Evolutionary conservation across 2,888 invertebrate genomes (phyloP), one percentile per base, ranked within the genome.

Genomic region (Protonemura montana): DNA sequence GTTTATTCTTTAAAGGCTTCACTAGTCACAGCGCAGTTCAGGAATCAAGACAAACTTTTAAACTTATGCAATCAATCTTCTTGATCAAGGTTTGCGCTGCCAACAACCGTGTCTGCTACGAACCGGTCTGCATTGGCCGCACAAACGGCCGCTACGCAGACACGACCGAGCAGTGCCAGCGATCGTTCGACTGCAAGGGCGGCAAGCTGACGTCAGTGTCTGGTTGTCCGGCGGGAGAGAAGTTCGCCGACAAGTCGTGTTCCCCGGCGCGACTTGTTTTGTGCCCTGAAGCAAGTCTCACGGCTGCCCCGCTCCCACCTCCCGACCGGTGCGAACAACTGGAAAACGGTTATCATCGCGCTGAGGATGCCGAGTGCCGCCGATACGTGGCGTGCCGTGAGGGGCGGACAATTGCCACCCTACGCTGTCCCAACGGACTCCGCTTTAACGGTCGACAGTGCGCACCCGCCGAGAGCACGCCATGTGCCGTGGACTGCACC

Each of bases 81-180:
- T 87, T 80, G 78, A 85, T 86, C 25, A 87, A 89, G 89, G 87
- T 81, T 41, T 89, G 89, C 87, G 87, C 86, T 59, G n/a, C 42
- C n/a, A 83, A 86, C 27, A 87, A 85, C 21, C 93, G 93, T 84
- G 92, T 92, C 29, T 94, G 94, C 90, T 93, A 93, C 90, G 94
- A 94, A 89, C 93, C 94, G 21, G 91, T 93, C 77, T 94, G 94
- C 89, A 92, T 93, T 7, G 94, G 94, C 0, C 91, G 93, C 77
- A 91, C 92, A 0, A 93, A 94, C 90, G 94, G 94, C 0, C 90
- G 91, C 78, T 93, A 94, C 89, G 92, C 93, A 29, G 94, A 94
- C 89, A 91, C 93, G 5, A 93, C 93, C 0, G 93, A 94, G 89
- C 92, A 92, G 85, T 94, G 94, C 89, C 92, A 92, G 0, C 92